Evolutionary conservation across 2,113 vertebrate genomes (phyloP).

Genomic region (Pituophis catenifer): DNA sequence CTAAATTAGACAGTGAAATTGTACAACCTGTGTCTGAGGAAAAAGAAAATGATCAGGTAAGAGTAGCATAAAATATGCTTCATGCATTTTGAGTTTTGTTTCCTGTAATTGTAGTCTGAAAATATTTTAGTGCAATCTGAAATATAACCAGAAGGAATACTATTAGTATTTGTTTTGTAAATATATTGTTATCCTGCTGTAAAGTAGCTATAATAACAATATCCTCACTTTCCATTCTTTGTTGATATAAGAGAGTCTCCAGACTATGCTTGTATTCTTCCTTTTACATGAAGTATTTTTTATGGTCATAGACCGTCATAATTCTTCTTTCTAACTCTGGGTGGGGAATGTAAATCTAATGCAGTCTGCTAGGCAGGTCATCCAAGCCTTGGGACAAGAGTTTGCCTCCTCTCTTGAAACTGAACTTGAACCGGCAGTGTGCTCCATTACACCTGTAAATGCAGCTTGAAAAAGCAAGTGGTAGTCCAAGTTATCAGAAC

Average conservation of each 20-base stretch:
- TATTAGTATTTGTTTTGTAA: background rate
- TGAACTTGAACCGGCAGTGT: background rate
- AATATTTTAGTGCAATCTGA: background rate
- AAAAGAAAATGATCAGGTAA: conserved; percentile 75
- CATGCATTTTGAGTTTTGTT: background rate
- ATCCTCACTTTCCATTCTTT: background rate
- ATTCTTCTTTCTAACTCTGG: background rate
- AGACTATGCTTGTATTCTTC: background rate
- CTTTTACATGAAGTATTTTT: background rate
- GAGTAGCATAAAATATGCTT: conserved; percentile 27
- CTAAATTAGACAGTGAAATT: conserved; percentile 69
- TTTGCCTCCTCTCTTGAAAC: background rate
- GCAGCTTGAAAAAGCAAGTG: background rate
- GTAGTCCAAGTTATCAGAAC: background rate
- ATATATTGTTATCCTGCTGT: background rate
- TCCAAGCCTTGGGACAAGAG: background rate
- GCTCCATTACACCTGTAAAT: background rate
- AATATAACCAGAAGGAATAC: background rate
- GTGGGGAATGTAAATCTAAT: background rate
- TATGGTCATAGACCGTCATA: background rate
- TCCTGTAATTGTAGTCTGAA: background rate
- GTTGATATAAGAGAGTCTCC: background rate
- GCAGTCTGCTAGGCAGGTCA: background rate
- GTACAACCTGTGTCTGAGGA: conserved; percentile 67
- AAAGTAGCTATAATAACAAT: background rate